Conservation (phyloP, 2,113 vertebrate species). For the Nyctibius bracteatus region DNA sequence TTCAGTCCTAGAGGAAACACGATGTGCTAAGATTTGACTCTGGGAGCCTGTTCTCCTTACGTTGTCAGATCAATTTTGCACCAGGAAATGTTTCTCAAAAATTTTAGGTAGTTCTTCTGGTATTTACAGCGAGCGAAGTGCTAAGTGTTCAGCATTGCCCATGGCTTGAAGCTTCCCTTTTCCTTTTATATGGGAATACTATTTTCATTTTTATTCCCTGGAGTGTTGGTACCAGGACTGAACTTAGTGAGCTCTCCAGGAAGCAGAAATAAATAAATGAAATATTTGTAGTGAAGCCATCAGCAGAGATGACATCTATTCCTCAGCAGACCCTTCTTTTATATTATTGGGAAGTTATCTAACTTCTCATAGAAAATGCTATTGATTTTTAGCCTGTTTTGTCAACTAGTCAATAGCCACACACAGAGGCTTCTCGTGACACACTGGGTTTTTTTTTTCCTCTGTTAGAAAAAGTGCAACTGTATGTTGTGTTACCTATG, state of each 20-base stretch:
- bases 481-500: background rate
- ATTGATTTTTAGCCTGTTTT: constrained; percentile 75
- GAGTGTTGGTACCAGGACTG: background rate
- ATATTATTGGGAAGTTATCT: constrained; percentile 66
- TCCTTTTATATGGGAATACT: background rate
- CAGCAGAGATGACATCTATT: constrained; percentile 43
- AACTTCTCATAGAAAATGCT: constrained; percentile 70
- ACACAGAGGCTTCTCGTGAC: background rate
- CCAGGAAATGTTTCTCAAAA: background rate
- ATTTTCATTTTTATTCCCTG: constrained; percentile 37
- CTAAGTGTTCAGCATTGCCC: background rate
- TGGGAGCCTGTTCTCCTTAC: background rate
- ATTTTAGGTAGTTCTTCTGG: background rate
- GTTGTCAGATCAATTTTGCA: background rate
- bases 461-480: background rate
- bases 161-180: background rate
- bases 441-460: fast-evolving
- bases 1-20: background rate
- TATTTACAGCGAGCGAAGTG: background rate
- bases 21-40: background rate
- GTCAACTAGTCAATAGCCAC: constrained; percentile 72
- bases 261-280: constrained; percentile 56
- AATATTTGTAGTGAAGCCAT: constrained; percentile 49
- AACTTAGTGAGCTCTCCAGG: constrained; percentile 25
- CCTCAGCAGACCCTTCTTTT: constrained; percentile 28